Evolutionary conservation across 2,888 invertebrate species (phyloP).

Genomic region (Folsomia candida): DNA sequence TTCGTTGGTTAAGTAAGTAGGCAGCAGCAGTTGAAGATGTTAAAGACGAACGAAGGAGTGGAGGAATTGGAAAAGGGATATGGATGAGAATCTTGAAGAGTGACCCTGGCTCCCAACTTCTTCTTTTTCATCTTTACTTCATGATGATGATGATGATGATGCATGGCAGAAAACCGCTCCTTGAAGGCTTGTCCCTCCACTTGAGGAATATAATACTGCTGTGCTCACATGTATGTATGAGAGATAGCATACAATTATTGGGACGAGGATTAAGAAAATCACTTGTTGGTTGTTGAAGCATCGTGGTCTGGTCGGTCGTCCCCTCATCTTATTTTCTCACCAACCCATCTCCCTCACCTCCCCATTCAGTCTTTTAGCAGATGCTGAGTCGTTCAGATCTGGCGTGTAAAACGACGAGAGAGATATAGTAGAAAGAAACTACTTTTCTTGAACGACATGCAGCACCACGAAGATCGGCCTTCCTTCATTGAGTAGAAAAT

Average conservation of each 20-base stretch:
- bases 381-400: conserved; percentile 46
- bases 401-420: too few species aligned
- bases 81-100: background rate
- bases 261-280: background rate
- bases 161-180: background rate
- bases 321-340: conserved; percentile 15
- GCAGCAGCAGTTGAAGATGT: background rate
- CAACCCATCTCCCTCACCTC: conserved; percentile 27
- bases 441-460: too few species aligned
- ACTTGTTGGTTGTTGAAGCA: background rate
- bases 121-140: too few species aligned
- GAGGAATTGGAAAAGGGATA: background rate
- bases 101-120: background rate
- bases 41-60: background rate
- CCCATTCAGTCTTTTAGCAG: conserved; percentile 49
- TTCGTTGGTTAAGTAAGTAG: too few species aligned
- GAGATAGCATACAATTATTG: too few species aligned
- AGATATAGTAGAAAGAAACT: too few species aligned
- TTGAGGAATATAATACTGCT: too few species aligned
- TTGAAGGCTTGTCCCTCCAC: background rate
- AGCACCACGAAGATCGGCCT: too few species aligned
- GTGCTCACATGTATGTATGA: too few species aligned
- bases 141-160: too few species aligned
- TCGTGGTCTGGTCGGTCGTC: conserved; percentile 36
- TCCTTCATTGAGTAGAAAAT: too few species aligned